Base-by-base conservation (phyloP, 1,140 invertebrate species). In the Aphaenogaster rudis region DNA sequence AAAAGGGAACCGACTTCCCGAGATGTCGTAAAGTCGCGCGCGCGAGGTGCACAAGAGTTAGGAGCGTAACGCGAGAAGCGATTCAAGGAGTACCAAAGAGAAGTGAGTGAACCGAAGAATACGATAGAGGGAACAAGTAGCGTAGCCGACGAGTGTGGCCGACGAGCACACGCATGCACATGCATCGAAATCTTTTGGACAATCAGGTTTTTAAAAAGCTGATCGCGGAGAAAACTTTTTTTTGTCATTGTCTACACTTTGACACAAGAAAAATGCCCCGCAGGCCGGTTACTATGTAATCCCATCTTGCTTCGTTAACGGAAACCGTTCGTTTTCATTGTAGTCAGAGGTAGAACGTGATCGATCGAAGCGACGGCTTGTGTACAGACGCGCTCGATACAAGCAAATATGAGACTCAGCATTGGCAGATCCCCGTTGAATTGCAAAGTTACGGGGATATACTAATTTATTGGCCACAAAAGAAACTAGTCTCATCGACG, bases 1-100 rank as follows among this genome's bases (percentile, higher is more conserved):
- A 50, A 76, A 74, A 76, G 80, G n/a, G 28, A 50, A 61, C 54
- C 54, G 42, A 59, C 52, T 63, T 76, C 13, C 39, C 67, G 80
- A 7, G 67, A 76, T 50, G 54, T 76, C 80, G 80, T 84, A 84
- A 84, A 84, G 39, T 84, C 57, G 54, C 21, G 67, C 64, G 54
- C 54, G n/a, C 11, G 45, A 69, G 21, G 2, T 81, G 21, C 48
- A 52, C 21, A 17, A 84, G 52, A 59, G 52, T 74, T 74, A 61
- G 42, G 15, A 50, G 69, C 11, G 42, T 57, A 50, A 28, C 21
- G 76, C 36, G 79, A 67, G 13, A 36, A 79, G 52, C 79, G 79
- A 15, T 81, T 71, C 28, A 28, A n/a, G 39, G 21, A 61, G 17
- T n/a, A 15, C 6, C 48, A 39, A 17, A 15, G 17, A 74, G 67